Conservation (phyloP, 2,888 invertebrate genomes). For the Balanococcus diminutus region DNA sequence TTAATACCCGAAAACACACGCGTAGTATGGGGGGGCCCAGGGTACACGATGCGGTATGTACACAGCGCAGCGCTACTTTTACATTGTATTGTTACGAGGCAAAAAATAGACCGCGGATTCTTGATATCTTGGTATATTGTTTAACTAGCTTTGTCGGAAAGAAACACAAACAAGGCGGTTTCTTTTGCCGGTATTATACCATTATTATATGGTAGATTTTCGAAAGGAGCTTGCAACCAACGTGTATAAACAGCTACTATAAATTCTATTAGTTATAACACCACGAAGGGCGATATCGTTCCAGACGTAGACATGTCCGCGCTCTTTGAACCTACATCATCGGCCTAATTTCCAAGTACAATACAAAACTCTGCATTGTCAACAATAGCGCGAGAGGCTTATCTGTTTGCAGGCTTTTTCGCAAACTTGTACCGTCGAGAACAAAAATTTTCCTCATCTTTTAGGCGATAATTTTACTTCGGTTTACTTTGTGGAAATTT, state of each 20-base stretch:
- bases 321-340: background rate
- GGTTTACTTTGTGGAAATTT: background rate
- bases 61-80: background rate
- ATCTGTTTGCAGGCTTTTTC: background rate
- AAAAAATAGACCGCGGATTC: conserved; percentile 17
- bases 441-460: background rate
- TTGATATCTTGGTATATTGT: conserved; percentile 26
- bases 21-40: background rate
- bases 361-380: background rate
- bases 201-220: conserved; percentile 36
- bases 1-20: background rate
- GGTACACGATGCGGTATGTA: too few relatives aligned
- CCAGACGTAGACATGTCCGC: background rate
- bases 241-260: conserved; percentile 48
- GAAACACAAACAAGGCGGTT: conserved; percentile 50
- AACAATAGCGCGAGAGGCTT: background rate
- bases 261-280: conserved; percentile 46
- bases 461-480: background rate
- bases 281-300: conserved; percentile 47
- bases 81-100: conserved; percentile 3
- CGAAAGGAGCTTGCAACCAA: background rate
- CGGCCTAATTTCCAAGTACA: conserved; percentile 7
- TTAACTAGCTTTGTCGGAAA: conserved; percentile 46
- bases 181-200: conserved; percentile 50
- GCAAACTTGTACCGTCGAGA: background rate